Base-by-base conservation (phyloP, 2,797 vertebrate genomes). In the Neopelma chrysocephalum region DNA sequence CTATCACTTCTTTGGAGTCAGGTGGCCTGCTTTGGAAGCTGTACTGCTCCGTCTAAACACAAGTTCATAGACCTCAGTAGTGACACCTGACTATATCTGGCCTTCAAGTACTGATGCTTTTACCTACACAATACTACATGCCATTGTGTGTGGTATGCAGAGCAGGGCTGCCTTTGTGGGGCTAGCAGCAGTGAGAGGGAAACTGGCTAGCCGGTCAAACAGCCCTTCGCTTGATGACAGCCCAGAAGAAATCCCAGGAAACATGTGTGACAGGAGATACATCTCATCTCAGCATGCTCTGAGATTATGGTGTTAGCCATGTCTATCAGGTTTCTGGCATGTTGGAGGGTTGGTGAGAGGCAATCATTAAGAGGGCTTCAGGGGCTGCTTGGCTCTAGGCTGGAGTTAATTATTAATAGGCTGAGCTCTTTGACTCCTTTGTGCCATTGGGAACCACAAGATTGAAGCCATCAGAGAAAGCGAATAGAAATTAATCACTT, bases 381-480 rank as follows among this genome's bases (percentile, higher is more conserved):
- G 89, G 73, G 76, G 61, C 76, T 90, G 53, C 93, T 90, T 86
- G 92, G 93, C 93, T 92, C 80, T 79, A 47, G 92, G 48, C 82
- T 80, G 75, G 86, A 94, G 96, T 97, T 97, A 97, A 96, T 96
- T 93, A 79, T 97, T 97, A 96, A 96, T 86, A 90, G 88, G 29
- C 77, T 80, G 90, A 96, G 94, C 91, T 97, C 91, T 96, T 94
- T 90, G 89, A 65, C 86, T 88, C 71, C 81, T 97, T 97, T 97
- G 93, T 97, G 95, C 86, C 61, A 72, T 82, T 83, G 51, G 70
- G 75, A 97, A 58, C 61, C 76, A 62, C 5, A 9, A 58, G 53
- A 36, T 87, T 76, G 94, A 94, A 96, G 70, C 92, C 79, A 90
- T 93, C 91, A 82, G 80, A 90, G 82, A 92, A 96, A 82, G 54